These are phyloP conservation scores for Dryadula phaetusa DNA, from an alignment of 2,888 invertebrate species.

Conservation along the genomic window DNA sequence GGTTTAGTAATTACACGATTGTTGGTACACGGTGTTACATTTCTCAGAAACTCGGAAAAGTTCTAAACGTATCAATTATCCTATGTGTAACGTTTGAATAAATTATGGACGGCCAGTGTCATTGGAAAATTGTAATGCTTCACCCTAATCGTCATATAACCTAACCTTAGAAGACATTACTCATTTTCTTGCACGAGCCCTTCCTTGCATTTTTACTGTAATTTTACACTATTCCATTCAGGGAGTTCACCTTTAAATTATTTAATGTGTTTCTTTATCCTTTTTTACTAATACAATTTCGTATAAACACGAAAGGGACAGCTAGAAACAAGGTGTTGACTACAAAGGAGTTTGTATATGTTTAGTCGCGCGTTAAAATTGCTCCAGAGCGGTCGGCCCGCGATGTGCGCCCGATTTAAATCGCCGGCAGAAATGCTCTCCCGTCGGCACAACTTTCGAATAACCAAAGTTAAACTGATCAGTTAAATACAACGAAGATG, in stretches of 20 bases:
- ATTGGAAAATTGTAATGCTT: constrained; percentile 62
- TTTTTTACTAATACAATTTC: constrained; percentile 46
- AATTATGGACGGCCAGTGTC: constrained; percentile 58
- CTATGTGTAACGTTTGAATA: constrained; percentile 64
- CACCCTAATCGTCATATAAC: constrained; percentile 64
- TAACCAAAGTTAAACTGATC: constrained; percentile 65
- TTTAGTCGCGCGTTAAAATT: constrained; percentile 69
- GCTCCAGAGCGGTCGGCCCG: constrained; percentile 69
- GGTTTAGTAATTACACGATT: constrained; percentile 32
- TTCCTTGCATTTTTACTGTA: constrained; percentile 68
- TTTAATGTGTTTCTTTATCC: constrained; percentile 65
- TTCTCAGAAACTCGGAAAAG: constrained; percentile 57
- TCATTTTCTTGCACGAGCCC: constrained; percentile 60
- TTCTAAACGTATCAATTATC: constrained; percentile 68
- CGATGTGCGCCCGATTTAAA: constrained; percentile 71
- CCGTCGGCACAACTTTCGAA: constrained; percentile 79
- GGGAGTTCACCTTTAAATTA: constrained; percentile 68
- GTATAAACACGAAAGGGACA: constrained; percentile 53
- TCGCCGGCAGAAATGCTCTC: constrained; percentile 79
- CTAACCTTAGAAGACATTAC: constrained; percentile 65
- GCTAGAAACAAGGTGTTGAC: constrained; percentile 48
- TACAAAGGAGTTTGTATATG: constrained; percentile 35
- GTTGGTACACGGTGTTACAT: constrained; percentile 32
- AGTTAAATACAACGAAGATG: constrained; percentile 66
- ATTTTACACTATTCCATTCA: constrained; percentile 69